Evolutionary conservation across 2,888 invertebrate species (phyloP).

Genomic region (Galeopsomyia nigrocyanea): DNA sequence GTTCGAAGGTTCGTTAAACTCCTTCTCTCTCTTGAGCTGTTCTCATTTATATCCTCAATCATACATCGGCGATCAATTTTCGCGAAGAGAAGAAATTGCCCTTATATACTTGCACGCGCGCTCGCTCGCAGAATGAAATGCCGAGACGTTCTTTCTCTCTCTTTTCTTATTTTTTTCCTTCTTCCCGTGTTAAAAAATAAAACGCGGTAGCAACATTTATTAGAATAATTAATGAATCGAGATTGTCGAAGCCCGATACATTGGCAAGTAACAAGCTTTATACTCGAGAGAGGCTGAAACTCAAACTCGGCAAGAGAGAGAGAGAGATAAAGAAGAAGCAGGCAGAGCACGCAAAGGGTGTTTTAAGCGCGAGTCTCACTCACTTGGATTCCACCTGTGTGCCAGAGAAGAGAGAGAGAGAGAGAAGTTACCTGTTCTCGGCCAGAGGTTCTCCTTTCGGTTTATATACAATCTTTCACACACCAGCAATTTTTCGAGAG

Average conservation of each 20-base stretch:
- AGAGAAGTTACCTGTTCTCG: slow-evolving; percentile 33
- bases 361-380: slow-evolving; percentile 4
- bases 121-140: background rate
- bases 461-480: background rate
- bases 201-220: slow-evolving; percentile 42
- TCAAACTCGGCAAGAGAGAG: background rate
- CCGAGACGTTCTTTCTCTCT: background rate
- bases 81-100: background rate
- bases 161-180: too few relatives aligned
- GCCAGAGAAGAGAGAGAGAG: slow-evolving; percentile 1
- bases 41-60: slow-evolving; percentile 43
- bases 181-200: background rate
- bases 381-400: background rate
- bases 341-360: slow-evolving; percentile 20
- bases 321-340: background rate
- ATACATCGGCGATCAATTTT: slow-evolving; percentile 33
- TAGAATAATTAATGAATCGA: slow-evolving; percentile 49
- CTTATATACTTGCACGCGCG: too few relatives aligned
- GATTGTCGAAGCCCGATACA: slow-evolving; percentile 44
- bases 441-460: slow-evolving; percentile 53
- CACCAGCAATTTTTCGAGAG: background rate
- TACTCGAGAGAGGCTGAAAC: background rate
- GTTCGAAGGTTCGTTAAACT: slow-evolving; percentile 33
- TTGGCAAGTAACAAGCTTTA: background rate
- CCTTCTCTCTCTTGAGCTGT: background rate